These are phyloP conservation scores for Drosophila nr. fundita DNA, from an alignment of 2,888 invertebrate genomes.

Conservation along the genomic window DNA sequence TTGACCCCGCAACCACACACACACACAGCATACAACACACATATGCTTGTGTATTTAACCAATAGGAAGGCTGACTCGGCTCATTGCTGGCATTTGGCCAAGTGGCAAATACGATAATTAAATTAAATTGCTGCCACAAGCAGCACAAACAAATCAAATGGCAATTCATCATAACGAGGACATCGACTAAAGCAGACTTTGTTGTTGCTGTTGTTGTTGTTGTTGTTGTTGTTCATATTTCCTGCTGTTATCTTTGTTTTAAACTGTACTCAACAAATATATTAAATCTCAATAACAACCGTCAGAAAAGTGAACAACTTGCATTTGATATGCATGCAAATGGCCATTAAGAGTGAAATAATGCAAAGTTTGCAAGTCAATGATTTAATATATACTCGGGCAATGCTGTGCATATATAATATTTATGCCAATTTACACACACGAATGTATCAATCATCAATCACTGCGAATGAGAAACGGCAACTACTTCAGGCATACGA, in stretches of 20 bases:
- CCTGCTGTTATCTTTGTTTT: slow-evolving; percentile 22
- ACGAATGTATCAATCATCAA: slow-evolving; percentile 7
- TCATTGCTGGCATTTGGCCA: slow-evolving; percentile 78
- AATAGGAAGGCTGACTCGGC: slow-evolving; percentile 53
- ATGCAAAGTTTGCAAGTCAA: slow-evolving; percentile 1
- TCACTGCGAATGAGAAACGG: slow-evolving; percentile 23
- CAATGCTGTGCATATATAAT: slow-evolving; percentile 37
- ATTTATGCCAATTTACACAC: slow-evolving; percentile 13
- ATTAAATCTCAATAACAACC: slow-evolving; percentile 22
- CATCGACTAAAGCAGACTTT: slow-evolving; percentile 12
- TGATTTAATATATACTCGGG: slow-evolving; percentile 21
- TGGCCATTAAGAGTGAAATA: slow-evolving; percentile 23
- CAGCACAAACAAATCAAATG: slow-evolving; percentile 82
- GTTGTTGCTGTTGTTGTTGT: not conserved
- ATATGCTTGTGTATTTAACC: slow-evolving; percentile 42
- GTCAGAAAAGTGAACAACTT: slow-evolving; percentile 29
- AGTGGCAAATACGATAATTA: slow-evolving; percentile 84
- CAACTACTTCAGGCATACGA: slow-evolving; percentile 1
- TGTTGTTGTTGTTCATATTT: not conserved
- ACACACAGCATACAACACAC: slow-evolving; percentile 3
- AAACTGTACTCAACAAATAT: slow-evolving; percentile 45
- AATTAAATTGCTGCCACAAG: slow-evolving; percentile 83
- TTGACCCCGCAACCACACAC: slow-evolving; percentile 47
- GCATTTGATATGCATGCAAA: slow-evolving; percentile 32
- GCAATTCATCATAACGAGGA: slow-evolving; percentile 76